phyloP scores from a whole-genome alignment of 2,888 invertebrate species.

The Melanostoma scalare region DNA sequence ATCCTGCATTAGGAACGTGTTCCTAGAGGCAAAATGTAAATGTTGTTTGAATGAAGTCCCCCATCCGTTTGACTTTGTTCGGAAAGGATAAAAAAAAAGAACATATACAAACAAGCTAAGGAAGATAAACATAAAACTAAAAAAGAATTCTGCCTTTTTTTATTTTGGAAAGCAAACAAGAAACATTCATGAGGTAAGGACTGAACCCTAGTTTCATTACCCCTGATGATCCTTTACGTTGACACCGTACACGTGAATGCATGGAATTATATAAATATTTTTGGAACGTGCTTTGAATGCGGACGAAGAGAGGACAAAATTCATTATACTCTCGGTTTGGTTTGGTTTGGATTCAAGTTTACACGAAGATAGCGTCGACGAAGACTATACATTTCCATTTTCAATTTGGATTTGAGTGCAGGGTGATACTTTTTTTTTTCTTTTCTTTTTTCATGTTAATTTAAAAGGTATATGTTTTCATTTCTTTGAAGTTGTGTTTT shows the following conservation, averaged over 20 bases:
- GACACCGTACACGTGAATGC: constrained; percentile 44
- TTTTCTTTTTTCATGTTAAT: background rate
- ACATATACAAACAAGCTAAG: background rate
- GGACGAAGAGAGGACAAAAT: constrained; percentile 29
- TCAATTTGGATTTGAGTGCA: constrained; percentile 13
- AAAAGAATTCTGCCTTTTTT: constrained; percentile 16
- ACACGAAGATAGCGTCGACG: background rate
- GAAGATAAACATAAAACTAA: constrained; percentile 8
- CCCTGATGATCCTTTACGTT: constrained; percentile 29
- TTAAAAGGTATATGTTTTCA: constrained; percentile 7
- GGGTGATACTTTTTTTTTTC: background rate
- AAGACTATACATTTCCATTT: background rate
- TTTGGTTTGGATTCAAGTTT: constrained; percentile 28
- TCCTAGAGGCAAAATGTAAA: constrained; percentile 60
- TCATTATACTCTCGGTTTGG: constrained; percentile 48
- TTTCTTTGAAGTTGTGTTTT: background rate
- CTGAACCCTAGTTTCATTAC: constrained; percentile 25
- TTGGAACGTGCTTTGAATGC: constrained; percentile 51
- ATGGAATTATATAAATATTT: constrained; percentile 44
- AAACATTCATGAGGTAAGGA: constrained; percentile 37
- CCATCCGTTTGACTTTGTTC: constrained; percentile 24
- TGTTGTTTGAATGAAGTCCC: constrained; percentile 37
- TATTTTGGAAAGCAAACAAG: constrained; percentile 40
- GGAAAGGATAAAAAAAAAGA: constrained; percentile 16
- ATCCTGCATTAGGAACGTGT: constrained; percentile 55